A percentile compares a stretch with the other conserved stretches of the same genome.
phyloP scores from a whole-genome alignment of 2,113 vertebrate genomes.

The rat (Rattus norvegicus) region DNA sequence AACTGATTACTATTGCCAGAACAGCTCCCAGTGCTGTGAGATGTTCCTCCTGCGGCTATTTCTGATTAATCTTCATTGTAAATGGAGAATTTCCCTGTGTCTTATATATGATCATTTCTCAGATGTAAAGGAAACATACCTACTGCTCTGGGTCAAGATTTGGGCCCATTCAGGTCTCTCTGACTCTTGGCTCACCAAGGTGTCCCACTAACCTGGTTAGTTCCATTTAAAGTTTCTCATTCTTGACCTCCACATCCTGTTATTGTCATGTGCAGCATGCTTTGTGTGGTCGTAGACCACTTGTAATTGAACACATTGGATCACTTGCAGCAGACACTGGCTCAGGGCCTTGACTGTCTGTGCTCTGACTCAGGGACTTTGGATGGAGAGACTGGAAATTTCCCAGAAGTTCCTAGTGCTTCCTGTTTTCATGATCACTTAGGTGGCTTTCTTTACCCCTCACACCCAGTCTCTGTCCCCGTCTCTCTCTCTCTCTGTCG shows the following conservation, averaged over 20 bases:
- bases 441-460: neutral
- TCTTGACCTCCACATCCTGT: constrained; percentile 61
- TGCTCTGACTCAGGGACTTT: constrained; percentile 2
- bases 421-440: neutral
- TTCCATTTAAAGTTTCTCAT: constrained; percentile 45
- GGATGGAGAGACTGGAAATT: neutral
- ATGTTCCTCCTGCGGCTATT: neutral
- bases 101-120: constrained; percentile 32
- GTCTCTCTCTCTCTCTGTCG: neutral
- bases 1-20: neutral
- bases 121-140: neutral
- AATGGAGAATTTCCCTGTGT: neutral
- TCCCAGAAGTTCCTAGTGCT: neutral
- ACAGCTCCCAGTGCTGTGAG: constrained; percentile 7
- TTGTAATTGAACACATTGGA: neutral
- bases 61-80: constrained; percentile 30
- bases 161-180: neutral
- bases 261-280: constrained; percentile 33
- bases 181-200: constrained; percentile 55
- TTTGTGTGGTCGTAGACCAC: constrained; percentile 42
- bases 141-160: neutral
- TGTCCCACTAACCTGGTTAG: neutral
- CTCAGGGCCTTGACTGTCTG: neutral
- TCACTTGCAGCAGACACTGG: constrained; percentile 48
- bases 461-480: too few species aligned